Base-by-base conservation (phyloP, 2,888 invertebrate genomes). In the Drosophila vallismaia region DNA sequence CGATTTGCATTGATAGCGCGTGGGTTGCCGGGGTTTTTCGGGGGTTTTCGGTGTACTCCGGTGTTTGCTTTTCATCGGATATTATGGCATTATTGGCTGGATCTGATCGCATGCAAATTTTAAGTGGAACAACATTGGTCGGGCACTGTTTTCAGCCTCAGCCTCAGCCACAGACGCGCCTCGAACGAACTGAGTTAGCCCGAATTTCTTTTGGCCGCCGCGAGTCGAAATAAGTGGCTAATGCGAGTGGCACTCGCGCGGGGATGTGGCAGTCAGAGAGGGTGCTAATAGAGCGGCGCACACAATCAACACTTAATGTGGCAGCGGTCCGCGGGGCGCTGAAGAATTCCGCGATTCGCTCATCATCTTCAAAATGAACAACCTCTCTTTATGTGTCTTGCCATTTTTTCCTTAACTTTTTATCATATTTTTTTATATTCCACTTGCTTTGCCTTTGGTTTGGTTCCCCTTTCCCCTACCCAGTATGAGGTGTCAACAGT, bases 231-330 rank as follows among this genome's bases (percentile, higher is more conserved):
- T 69, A 70, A 73, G 64, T 50, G 72, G 71, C 72, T 77, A 86
- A 26, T 19, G 19, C 19, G 19, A 19, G 19, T 19, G 19, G 19
- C 19, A 19, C 19, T 19, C 19, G 19, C 19, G 19, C 1, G 19
- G 19, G 19, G 19, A 19, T 19, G 19, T 19, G 19, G 19, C 19
- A 19, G 19, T 19, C 19, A 19, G 19, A 19, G 81, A 79, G 84
- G 77, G 74, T 63, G 87, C 79, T 82, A 87, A 87, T 87, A 82
- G 82, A 87, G 88, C 82, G 88, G 45, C 82, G 82, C 82, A 87
- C 88, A 87, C 86, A 87, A 83, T 83, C 82, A 83, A 76, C 82
- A 83, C 82, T 87, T 81, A 83, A 87, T 83, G 88, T 73, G 87
- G 85, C 82, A 82, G 77, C 77, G 75, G 81, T 82, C 82, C 85